phyloP scores from a whole-genome alignment of 2,797 vertebrate genomes.

The Sebastolobus alascanus region DNA sequence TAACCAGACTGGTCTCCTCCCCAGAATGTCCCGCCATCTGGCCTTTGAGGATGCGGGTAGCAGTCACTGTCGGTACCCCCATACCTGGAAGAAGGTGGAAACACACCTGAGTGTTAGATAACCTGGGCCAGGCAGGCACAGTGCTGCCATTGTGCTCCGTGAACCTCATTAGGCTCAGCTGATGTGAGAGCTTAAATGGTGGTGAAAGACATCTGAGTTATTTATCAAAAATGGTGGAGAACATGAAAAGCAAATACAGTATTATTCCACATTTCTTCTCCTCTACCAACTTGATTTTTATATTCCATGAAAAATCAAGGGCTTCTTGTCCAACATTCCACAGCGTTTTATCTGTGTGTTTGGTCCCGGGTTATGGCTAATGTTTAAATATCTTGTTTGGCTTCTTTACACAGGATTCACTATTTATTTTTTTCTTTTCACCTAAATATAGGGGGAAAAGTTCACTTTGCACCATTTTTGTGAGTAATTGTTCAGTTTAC shows the following conservation, averaged over 20 bases:
- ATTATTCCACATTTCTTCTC: background rate
- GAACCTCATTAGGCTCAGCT: conserved; percentile 7
- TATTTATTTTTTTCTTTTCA: background rate
- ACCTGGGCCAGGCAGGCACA: conserved; percentile 15
- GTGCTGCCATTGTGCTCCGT: conserved; percentile 29
- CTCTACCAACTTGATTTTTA: background rate
- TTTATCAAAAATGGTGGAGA: background rate
- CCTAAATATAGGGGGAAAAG: background rate
- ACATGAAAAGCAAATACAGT: background rate
- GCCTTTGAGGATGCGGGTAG: conserved; percentile 87
- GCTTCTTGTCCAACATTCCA: background rate
- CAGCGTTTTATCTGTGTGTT: background rate
- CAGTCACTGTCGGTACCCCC: conserved; percentile 86
- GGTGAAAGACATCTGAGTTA: conserved; percentile 23
- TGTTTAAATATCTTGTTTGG: background rate
- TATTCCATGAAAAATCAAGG: background rate
- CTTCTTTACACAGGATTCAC: too few relatives aligned
- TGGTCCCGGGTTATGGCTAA: background rate
- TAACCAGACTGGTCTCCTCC: conserved; percentile 84
- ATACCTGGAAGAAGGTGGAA: conserved; percentile 79
- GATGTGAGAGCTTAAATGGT: conserved; percentile 18
- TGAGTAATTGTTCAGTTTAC: background rate
- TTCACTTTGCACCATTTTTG: background rate
- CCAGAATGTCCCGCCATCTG: conserved; percentile 78
- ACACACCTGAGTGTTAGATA: conserved; percentile 47